Base-by-base conservation (phyloP, 2,888 invertebrate species). In the Byasa hedistus region DNA sequence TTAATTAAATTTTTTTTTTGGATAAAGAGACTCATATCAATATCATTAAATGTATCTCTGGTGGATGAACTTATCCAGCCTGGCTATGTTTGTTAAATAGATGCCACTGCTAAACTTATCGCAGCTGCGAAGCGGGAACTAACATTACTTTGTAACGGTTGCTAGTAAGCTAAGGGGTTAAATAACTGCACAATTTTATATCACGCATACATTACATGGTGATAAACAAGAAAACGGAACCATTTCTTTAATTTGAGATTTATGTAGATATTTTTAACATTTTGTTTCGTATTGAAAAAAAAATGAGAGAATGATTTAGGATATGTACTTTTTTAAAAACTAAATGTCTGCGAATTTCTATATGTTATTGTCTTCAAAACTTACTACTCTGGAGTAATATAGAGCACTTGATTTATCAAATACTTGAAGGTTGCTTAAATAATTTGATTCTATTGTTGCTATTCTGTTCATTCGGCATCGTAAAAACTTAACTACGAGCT, bases 111-210 rank as follows among this genome's bases (percentile, higher is more conserved):
- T 7, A 48, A 7, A 48, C 48, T 4, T 48, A 48, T 48, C n/a
- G 19, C n/a, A n/a, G 39, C 15, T n/a, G 48, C n/a, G 3, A 48
- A 48, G 48, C 7, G 48, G 48, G 19, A 48, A n/a, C 48, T n/a
- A 48, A n/a, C 48, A n/a, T n/a, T 48, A 48, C n/a, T n/a, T n/a
- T 48, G 48, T 48, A 48, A 19, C n/a, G 48, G 48, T 48, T 48
- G 48, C 2, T 48, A 48, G 48, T n/a, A 7, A 48, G 48, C n/a
- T 5, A 5, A n/a, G 19, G 48, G 48, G 48, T 48, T 48, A 48
- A n/a, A n/a, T 39, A 39, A 39, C 39, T 48, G 48, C 48, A 48
- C 19, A 48, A 48, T n/a, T n/a, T 48, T 48, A 48, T 48, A n/a
- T n/a, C 48, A 4, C 19, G 48, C 19, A 48, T 48, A n/a, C 5